phyloP scores from a whole-genome alignment of 2,888 invertebrate species.

The Tridacna crocea region DNA sequence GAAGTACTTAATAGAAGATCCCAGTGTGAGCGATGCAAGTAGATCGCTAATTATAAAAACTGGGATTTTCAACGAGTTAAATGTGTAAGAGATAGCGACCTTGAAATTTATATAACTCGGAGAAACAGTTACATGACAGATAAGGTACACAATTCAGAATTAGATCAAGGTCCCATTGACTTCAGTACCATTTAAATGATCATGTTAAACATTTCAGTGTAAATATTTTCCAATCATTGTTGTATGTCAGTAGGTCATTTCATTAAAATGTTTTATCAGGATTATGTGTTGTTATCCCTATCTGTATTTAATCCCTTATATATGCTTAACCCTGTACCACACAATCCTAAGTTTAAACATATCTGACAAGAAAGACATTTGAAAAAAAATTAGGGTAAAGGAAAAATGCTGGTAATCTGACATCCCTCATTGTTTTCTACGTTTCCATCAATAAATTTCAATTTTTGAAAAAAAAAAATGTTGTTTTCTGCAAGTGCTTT shows the following conservation, averaged over 20 bases:
- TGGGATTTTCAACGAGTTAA: too few species aligned
- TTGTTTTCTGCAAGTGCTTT: too few species aligned
- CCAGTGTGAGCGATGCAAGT: too few species aligned
- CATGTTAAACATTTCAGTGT: conserved; percentile 24
- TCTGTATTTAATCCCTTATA: background rate
- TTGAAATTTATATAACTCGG: too few species aligned
- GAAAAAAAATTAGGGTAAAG: background rate
- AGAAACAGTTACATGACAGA: too few species aligned
- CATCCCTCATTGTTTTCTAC: too few species aligned
- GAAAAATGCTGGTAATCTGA: background rate
- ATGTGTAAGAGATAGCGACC: too few species aligned
- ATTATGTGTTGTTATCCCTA: background rate
- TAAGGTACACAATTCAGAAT: too few species aligned
- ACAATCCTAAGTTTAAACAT: background rate
- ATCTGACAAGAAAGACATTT: background rate
- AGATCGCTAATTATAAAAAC: too few species aligned
- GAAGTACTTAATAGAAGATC: too few species aligned
- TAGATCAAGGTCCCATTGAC: background rate
- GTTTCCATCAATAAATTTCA: too few species aligned
- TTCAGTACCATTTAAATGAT: background rate
- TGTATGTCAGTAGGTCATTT: conserved; percentile 21
- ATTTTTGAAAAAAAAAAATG: too few species aligned
- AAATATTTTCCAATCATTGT: conserved; percentile 23
- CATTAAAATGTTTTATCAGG: conserved; percentile 17
- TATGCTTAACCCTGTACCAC: background rate